Conservation (phyloP, 2,888 invertebrate genomes). For the Aphidoletes aphidimyza region DNA sequence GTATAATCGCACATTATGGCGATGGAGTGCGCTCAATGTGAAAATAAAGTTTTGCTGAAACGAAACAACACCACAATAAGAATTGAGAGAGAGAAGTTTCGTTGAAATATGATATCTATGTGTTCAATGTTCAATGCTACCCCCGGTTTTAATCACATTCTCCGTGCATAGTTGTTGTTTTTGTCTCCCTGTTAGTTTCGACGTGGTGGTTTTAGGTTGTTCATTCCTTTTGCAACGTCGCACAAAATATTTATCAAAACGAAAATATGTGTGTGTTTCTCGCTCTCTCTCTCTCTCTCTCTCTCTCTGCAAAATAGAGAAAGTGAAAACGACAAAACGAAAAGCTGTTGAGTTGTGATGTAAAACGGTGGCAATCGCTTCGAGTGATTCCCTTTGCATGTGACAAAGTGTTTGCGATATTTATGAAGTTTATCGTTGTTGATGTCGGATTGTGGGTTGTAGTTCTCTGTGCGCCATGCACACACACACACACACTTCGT, state of each 20-base stretch:
- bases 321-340: too few relatives aligned
- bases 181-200: slow-evolving; percentile 1
- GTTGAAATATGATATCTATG: slow-evolving; percentile 16
- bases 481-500: too few relatives aligned
- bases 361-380: slow-evolving; percentile 16
- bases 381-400: slow-evolving; percentile 16
- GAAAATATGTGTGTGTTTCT: slow-evolving; percentile 28
- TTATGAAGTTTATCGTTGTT: slow-evolving; percentile 14
- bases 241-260: neutral
- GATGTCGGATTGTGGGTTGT: slow-evolving; percentile 32
- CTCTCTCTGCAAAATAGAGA: too few relatives aligned
- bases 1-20: neutral
- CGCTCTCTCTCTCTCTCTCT: too few relatives aligned
- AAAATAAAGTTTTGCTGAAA: slow-evolving; percentile 13
- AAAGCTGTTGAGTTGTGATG: too few relatives aligned
- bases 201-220: slow-evolving; percentile 21
- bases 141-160: slow-evolving; percentile 39
- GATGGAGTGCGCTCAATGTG: neutral
- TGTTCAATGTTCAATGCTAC: slow-evolving; percentile 23
- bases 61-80: slow-evolving; percentile 25
- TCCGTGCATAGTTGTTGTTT: slow-evolving; percentile 3
- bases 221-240: neutral
- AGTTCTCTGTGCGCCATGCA: neutral
- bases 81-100: slow-evolving; percentile 28
- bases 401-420: slow-evolving; percentile 20